A percentile compares a stretch with the other conserved stretches of the same genome.
phyloP scores from a whole-genome alignment of 2,888 invertebrate genomes.

The Euclidia mi region DNA sequence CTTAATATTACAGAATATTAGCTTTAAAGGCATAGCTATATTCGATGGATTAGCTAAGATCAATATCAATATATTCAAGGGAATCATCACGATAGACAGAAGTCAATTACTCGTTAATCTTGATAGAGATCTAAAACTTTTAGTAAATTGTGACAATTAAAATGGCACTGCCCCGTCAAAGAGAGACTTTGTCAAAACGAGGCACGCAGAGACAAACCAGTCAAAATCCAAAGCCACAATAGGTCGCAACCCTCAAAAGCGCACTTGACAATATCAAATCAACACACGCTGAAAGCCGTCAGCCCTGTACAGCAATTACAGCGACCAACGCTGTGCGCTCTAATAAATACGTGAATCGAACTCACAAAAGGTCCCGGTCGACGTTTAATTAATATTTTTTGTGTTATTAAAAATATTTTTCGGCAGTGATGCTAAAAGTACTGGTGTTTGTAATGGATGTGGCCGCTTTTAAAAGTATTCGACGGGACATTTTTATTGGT shows the following conservation, averaged over 20 bases:
- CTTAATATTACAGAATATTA: no score
- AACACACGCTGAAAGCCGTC: slow-evolving; percentile 27
- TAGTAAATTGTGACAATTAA: no score
- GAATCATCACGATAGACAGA: no score
- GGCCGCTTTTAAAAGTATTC: slow-evolving; percentile 27
- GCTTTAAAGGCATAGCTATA: no score
- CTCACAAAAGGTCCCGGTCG: slow-evolving; percentile 55
- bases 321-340: slow-evolving; percentile 59
- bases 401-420: slow-evolving; percentile 46
- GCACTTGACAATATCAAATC: slow-evolving; percentile 22
- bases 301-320: slow-evolving; percentile 64
- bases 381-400: slow-evolving; percentile 59
- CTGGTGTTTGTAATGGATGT: slow-evolving; percentile 43
- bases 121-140: no score
- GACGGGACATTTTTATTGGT: not conserved
- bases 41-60: no score
- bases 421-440: slow-evolving; percentile 30
- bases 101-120: no score
- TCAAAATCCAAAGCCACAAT: no score
- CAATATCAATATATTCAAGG: no score
- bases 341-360: slow-evolving; percentile 71
- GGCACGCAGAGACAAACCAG: no score
- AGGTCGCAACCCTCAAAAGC: slow-evolving; percentile 13
- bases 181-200: no score
- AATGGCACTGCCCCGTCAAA: no score